These are phyloP conservation scores for Carollia perspicillata DNA, from an alignment of 2,113 vertebrate genomes.

Conservation along the genomic window DNA sequence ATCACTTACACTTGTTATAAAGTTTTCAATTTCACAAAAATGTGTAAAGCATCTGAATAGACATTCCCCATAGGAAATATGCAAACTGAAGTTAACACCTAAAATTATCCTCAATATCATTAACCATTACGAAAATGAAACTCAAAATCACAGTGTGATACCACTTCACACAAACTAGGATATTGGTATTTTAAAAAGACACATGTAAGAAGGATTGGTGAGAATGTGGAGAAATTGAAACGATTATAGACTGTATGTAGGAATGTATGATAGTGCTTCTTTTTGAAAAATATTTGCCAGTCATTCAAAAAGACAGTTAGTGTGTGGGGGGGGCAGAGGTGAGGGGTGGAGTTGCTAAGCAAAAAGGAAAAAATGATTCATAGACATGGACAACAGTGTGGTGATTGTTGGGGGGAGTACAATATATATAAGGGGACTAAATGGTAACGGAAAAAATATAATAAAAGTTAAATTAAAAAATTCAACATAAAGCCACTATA, in stretches of 20 bases:
- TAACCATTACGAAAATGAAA: neutral
- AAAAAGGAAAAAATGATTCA: too few species aligned
- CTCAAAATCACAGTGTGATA: neutral
- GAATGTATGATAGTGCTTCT: neutral
- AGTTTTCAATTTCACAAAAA: neutral
- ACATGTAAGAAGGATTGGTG: neutral
- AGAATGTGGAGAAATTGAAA: neutral
- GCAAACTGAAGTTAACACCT: neutral
- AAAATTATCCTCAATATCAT: neutral
- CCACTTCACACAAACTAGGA: neutral
- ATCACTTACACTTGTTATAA: neutral
- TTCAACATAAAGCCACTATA: neutral
- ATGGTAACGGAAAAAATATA: too few species aligned
- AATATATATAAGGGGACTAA: too few species aligned
- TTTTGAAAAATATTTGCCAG: neutral
- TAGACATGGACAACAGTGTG: too few species aligned
- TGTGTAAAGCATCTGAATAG: neutral
- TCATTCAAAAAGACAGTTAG: neutral
- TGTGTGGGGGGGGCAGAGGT: too few species aligned
- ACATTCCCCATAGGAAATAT: neutral
- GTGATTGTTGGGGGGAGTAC: too few species aligned
- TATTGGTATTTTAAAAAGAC: neutral
- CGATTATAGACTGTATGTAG: neutral
- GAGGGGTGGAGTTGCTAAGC: too few species aligned
- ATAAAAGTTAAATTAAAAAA: neutral